These are phyloP conservation scores for Pagrus major DNA, from an alignment of 2,113 vertebrate genomes.

Conservation along the genomic window DNA sequence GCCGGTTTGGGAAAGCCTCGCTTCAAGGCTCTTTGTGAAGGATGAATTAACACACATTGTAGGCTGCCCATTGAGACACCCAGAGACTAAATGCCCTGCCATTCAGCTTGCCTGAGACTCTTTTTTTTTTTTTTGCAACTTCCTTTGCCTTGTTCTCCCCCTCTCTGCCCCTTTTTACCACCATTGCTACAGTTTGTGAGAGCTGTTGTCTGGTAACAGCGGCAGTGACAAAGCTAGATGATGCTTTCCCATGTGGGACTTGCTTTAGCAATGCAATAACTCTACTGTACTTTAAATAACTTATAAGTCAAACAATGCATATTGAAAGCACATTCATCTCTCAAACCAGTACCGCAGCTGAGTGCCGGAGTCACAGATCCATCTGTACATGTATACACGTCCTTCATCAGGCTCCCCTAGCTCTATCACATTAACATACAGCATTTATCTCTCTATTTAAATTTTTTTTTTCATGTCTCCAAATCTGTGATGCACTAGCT, in stretches of 20 bases:
- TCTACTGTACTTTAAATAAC: slow-evolving; percentile 23
- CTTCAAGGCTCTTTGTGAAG: slow-evolving; percentile 68
- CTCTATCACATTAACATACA: slow-evolving; percentile 5
- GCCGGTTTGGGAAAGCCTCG: slow-evolving; percentile 66
- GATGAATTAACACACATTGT: slow-evolving; percentile 75
- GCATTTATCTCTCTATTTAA: background rate
- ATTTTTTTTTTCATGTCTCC: background rate
- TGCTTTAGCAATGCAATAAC: slow-evolving; percentile 1
- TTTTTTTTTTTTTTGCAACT: slow-evolving; percentile 24
- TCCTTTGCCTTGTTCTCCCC: slow-evolving; percentile 50
- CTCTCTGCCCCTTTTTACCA: slow-evolving; percentile 30
- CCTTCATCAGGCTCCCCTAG: background rate
- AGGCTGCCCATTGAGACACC: slow-evolving; percentile 61
- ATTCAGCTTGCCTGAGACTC: slow-evolving; percentile 51
- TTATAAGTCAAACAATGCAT: background rate
- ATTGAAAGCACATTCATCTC: slow-evolving; percentile 1
- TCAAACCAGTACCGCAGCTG: background rate
- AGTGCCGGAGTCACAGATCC: background rate
- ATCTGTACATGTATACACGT: background rate
- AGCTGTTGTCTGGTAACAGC: slow-evolving; percentile 48
- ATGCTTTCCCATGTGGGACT: slow-evolving; percentile 22
- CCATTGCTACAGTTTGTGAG: slow-evolving; percentile 30
- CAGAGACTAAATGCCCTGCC: slow-evolving; percentile 51
- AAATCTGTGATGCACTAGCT: slow-evolving; percentile 18
- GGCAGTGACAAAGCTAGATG: slow-evolving; percentile 7